Conservation (phyloP, 2,888 invertebrate genomes). For the Ariolimax columbianus region DNA sequence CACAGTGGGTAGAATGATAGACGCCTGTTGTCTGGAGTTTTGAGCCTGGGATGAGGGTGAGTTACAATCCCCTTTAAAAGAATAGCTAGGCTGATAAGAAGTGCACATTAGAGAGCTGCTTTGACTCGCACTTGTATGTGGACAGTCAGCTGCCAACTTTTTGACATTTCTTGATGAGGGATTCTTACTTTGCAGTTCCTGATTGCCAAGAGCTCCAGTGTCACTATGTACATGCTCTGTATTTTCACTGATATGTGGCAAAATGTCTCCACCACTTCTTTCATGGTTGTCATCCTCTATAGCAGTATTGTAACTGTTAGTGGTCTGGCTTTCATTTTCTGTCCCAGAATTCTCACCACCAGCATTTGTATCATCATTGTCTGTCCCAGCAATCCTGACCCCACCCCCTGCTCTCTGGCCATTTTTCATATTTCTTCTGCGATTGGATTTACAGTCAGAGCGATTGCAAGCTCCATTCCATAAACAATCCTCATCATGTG, state of each 20-base stretch:
- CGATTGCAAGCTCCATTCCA: constrained; percentile 53
- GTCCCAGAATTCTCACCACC: background rate
- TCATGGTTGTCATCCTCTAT: background rate
- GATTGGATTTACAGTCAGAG: constrained; percentile 48
- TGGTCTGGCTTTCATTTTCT: background rate
- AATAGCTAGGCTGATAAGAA: background rate
- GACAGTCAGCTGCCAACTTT: background rate
- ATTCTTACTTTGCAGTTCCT: background rate
- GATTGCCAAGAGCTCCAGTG: background rate
- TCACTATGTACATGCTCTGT: background rate
- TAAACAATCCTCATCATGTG: constrained; percentile 47
- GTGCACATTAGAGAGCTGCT: background rate
- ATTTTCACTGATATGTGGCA: background rate
- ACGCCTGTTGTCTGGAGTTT: background rate
- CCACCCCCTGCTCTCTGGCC: constrained; percentile 7
- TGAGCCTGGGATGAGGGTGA: background rate
- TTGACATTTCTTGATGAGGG: background rate
- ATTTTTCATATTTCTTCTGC: constrained; percentile 50
- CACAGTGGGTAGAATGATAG: background rate
- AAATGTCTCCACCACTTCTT: background rate
- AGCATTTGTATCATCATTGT: background rate
- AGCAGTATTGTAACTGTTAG: background rate
- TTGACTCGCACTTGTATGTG: background rate
- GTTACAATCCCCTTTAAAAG: background rate
- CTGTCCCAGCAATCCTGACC: background rate